phyloP scores from a whole-genome alignment of 2,888 invertebrate species.

The Netelia fuscicornis region DNA sequence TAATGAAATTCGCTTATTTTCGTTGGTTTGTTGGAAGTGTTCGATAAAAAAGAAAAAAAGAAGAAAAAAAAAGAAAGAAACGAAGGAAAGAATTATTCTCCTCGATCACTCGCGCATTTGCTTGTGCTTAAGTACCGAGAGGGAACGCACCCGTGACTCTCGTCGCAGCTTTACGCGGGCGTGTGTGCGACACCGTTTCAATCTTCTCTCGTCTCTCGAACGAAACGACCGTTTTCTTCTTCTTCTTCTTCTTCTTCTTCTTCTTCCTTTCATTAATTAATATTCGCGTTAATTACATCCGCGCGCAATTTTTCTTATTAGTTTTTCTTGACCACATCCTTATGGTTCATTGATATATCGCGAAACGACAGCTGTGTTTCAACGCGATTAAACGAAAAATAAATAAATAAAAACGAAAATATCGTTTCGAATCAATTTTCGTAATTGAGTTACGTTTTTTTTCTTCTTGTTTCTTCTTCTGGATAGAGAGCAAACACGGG shows the following conservation, averaged over 20 bases:
- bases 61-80: conserved; percentile 40
- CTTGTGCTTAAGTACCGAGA: conserved; percentile 43
- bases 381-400: no score
- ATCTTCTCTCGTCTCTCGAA: conserved; percentile 58
- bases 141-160: conserved; percentile 18
- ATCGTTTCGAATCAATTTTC: background rate
- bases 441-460: background rate
- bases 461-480: background rate
- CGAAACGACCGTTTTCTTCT: conserved; percentile 24
- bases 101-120: conserved; percentile 49
- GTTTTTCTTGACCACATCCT: no score
- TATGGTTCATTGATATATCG: no score
- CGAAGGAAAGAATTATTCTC: conserved; percentile 10
- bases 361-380: no score
- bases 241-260: conserved; percentile 24
- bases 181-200: conserved; percentile 51
- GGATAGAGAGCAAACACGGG: background rate
- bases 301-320: no score
- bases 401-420: background rate
- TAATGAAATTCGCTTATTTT: conserved; percentile 70
- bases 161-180: conserved; percentile 29
- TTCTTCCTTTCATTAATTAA: background rate
- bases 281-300: no score
- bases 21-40: conserved; percentile 55
- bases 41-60: conserved; percentile 48